Conservation (phyloP, 2,113 vertebrate species). For the Channa maculata region DNA sequence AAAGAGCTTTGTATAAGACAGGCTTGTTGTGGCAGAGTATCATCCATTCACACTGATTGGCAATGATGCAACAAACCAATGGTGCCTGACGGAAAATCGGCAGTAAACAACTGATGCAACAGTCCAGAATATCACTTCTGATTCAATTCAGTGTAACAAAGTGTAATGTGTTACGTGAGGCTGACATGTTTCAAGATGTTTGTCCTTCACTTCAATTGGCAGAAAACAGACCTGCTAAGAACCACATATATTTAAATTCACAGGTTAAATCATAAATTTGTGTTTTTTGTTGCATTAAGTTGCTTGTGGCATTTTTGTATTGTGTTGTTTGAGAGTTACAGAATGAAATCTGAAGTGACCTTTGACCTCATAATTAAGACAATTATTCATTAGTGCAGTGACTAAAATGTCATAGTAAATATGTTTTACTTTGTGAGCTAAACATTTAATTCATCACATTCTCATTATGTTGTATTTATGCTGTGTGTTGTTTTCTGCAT, state of each 20-base stretch:
- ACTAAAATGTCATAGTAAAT: neutral
- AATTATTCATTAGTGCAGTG: neutral
- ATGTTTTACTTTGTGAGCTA: too few relatives aligned
- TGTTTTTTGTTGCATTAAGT: too few relatives aligned
- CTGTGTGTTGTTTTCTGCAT: neutral
- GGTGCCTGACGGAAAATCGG: slow-evolving; percentile 81
- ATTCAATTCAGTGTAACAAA: slow-evolving; percentile 80
- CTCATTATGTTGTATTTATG: neutral
- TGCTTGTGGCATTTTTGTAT: too few relatives aligned
- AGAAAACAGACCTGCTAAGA: neutral
- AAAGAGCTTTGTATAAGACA: slow-evolving; percentile 10
- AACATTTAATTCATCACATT: neutral
- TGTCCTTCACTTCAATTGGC: neutral
- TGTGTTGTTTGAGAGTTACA: neutral
- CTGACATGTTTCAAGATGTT: slow-evolving; percentile 13
- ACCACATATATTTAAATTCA: too few relatives aligned
- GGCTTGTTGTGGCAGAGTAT: slow-evolving; percentile 59
- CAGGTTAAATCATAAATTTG: too few relatives aligned
- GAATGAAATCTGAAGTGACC: slow-evolving; percentile 14
- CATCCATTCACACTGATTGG: slow-evolving; percentile 74
- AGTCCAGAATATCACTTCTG: slow-evolving; percentile 74
- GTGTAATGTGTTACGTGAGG: slow-evolving; percentile 76
- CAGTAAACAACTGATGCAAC: slow-evolving; percentile 89
- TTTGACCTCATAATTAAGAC: slow-evolving; percentile 20
- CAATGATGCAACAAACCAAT: slow-evolving; percentile 83